Conservation (phyloP, 2,888 invertebrate species). For the Volucella zonaria region DNA sequence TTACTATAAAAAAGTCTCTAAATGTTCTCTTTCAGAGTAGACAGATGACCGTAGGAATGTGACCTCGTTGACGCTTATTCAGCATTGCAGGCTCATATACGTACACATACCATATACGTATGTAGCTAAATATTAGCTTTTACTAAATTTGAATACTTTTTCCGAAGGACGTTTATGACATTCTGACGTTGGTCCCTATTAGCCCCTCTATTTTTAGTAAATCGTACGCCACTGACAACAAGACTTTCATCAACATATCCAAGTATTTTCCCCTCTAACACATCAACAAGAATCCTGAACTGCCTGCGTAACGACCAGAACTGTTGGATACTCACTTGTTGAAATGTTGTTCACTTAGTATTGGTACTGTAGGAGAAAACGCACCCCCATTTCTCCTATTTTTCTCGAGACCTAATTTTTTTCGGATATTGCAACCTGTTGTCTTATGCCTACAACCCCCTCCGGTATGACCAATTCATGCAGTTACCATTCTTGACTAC, state of each 20-base stretch:
- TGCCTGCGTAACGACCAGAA: conserved; percentile 20
- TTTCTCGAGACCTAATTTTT: conserved; percentile 9
- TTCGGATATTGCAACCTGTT: conserved; percentile 68
- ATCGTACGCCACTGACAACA: conserved; percentile 32
- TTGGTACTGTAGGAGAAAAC: conserved; percentile 41
- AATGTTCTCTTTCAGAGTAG: too few species aligned
- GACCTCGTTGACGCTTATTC: too few species aligned
- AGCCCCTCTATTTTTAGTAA: background rate
- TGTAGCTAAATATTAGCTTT: too few species aligned
- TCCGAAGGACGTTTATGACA: too few species aligned
- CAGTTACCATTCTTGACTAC: conserved; percentile 39
- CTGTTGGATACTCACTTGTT: conserved; percentile 38
- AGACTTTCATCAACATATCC: background rate
- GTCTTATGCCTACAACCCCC: conserved; percentile 36
- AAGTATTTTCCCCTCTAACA: conserved; percentile 35
- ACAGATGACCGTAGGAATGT: too few species aligned
- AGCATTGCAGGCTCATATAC: too few species aligned
- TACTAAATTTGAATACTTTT: too few species aligned
- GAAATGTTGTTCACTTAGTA: conserved; percentile 24
- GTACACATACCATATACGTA: too few species aligned
- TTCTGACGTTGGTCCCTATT: too few species aligned
- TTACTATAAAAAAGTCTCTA: too few species aligned
- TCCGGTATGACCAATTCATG: conserved; percentile 33
- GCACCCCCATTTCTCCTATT: conserved; percentile 20
- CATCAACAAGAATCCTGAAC: conserved; percentile 6